Conservation (phyloP, 2,888 invertebrate species). For the Plutella xylostella region DNA sequence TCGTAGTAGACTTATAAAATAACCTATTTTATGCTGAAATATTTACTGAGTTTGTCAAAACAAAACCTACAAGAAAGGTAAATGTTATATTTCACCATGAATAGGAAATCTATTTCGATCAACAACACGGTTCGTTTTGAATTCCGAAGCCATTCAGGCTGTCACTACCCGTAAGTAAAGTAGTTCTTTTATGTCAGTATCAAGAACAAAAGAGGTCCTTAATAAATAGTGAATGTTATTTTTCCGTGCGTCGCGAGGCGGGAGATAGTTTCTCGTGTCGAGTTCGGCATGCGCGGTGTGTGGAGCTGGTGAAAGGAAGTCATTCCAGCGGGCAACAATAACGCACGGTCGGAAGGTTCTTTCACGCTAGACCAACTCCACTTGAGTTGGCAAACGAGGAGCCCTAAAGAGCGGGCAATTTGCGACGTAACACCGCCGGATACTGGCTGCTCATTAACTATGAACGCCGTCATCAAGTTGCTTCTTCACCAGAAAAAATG, state of each 20-base stretch:
- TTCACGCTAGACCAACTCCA: conserved; percentile 45
- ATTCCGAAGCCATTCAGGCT: not conserved
- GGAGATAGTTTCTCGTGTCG: conserved; percentile 29
- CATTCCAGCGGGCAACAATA: conserved; percentile 61
- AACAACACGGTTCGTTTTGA: too few relatives aligned
- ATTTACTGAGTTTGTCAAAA: too few relatives aligned
- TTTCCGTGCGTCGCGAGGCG: not conserved
- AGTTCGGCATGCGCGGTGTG: conserved; percentile 27
- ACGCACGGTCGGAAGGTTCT: conserved; percentile 53
- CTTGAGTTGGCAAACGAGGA: conserved; percentile 49
- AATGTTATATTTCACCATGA: too few relatives aligned
- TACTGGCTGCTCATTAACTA: conserved; percentile 66
- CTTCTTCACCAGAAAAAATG: conserved; percentile 62
- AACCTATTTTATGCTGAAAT: too few relatives aligned
- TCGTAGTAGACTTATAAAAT: too few relatives aligned
- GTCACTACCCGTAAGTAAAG: not conserved
- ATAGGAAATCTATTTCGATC: too few relatives aligned
- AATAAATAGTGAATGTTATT: not conserved
- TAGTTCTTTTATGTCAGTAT: not conserved
- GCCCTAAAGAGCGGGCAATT: conserved; percentile 58
- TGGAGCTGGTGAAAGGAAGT: conserved; percentile 48
- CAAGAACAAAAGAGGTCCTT: not conserved
- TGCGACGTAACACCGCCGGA: conserved; percentile 54
- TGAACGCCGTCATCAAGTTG: conserved; percentile 65
- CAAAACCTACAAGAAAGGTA: too few relatives aligned